Evolutionary conservation across 2,797 vertebrate species (phyloP), one percentile per base, ranked within the genome.

Genomic region (Lepus oiostolus): DNA sequence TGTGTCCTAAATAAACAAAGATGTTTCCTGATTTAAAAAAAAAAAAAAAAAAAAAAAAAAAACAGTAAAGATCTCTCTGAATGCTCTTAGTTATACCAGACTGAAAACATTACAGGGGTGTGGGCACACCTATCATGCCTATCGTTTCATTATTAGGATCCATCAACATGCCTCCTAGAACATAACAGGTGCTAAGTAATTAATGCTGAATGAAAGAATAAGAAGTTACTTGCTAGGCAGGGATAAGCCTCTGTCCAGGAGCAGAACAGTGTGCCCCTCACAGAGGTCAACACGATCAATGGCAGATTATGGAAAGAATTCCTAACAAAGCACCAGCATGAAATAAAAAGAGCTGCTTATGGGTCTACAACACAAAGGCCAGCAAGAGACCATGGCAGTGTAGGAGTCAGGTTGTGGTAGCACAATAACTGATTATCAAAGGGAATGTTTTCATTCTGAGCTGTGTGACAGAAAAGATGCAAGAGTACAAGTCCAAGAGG

Each of bases 41-140:
- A 95, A 86, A 63, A 74, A 93, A 83, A 68, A 35, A 32, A 35
- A 2, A 35, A 74, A 95, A 79, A 68, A 58, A 42, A 68, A 95
- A 86, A 63, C 6, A 58, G 54, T 54, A 62, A 74, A 86, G 50
- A 77, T 63, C 12, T 70, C 30, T 92, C 70, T 32, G 81, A 77
- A 65, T 70, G 38, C 10, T 65, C 30, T 17, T 76, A 68, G 10
- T 62, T 89, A 21, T 68, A 11, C 17, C 67, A 68, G 38, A 89
- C 12, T 54, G 35, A 89, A 93, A 86, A 28, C 28, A 42, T 76
- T 22, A 65, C 7, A 14, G 70, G 10, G 63, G 12, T 32, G 74
- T 6, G 19, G 52, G 1, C n/a, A 21, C 26, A 0, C 26, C 26
- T 62, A 0, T 50, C 21, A 30, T 42, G 12, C 19, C 54, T 42